Base-by-base conservation (phyloP, 2,888 invertebrate species). In the Oxyscelio sp. region DNA sequence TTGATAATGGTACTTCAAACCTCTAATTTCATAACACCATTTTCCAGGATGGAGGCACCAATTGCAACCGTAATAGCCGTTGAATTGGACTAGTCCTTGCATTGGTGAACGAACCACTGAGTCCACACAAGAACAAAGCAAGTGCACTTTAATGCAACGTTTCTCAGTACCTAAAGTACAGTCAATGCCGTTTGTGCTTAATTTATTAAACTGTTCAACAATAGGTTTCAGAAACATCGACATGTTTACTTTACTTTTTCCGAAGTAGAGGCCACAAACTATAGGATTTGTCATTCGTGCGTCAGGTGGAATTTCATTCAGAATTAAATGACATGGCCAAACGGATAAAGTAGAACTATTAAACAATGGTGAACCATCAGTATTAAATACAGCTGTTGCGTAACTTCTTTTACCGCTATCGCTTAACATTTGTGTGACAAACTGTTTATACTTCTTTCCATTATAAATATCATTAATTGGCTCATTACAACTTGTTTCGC, bases 281-380 rank as follows among this genome's bases (percentile, higher is more conserved):
- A 27, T 27, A 27, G 6, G 27, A 27, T 27, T 27, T 27, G 3
- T 27, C 27, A 27, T 27, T 27, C 27, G 27, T 5, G 6, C 27
- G 6, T 45, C 17, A 1, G 15, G 3, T 15, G n/a, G 45, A 45
- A 45, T 45, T 45, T 45, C 45, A 45, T 45, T 45, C 17, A 45
- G 15, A n/a, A 45, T 45, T 45, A 45, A 45, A 17, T 45, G 45
- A 45, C 17, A 45, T 4, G 45, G 45, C 17, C 45, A 45, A 45
- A 45, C 45, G 15, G 45, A 45, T 4, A 45, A 17, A 5, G 13
- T 45, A 15, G 45, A 45, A 15, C 45, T 45, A 45, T 45, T 45
- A 45, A 45, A 45, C 8, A 45, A 45, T n/a, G 45, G 45, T 45
- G 45, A 4, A 2, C 45, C 45, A 45, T 45, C 45, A 17, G 45